Base-by-base conservation (phyloP, 2,113 vertebrate species). In the Kobus ellipsiprymnus region DNA sequence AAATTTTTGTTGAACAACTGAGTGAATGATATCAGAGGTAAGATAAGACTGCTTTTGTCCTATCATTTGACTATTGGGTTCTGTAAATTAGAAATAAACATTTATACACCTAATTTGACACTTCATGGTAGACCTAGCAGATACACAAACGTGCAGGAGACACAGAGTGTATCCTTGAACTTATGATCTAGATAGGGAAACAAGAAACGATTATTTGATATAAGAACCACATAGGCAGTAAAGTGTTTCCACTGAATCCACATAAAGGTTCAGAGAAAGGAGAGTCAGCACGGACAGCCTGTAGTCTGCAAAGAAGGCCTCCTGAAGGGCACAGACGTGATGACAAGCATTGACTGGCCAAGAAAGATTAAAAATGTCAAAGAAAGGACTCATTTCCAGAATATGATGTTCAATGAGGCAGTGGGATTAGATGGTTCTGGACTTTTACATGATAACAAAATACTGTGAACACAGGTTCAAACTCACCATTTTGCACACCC, bases 211-310 rank as follows among this genome's bases (percentile, higher is more conserved):
- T 86, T 71, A 21, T 62, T 83, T 92, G 46, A 81, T 78, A 57
- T 91, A 67, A 62, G 25, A 95, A 33, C 27, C 36, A 71, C 1
- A 1, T 1, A 17, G 52, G 29, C 12, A 89, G 19, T 8, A 25
- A 36, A 40, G 40, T 15, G 3, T 77, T 67, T 36, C 54, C 33
- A 40, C 11, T 3, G 33, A 80, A 7, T 15, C 17, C 36, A 9
- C 1, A 2, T 1, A 48, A 7, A 7, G 54, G 36, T 21, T 77
- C 27, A 33, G 60, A 86, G 77, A 14, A 55, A n/a, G 44, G 29
- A 27, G 2, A 21, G 62, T 17, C 21, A 48, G 4, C 6, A 27
- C 1, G 8, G 23, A 21, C 14, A 33, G 13, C 27, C 5, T 5
- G 15, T 0, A 27, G 60, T 50, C 7, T 48, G 10, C n/a, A 82